Percentiles rank a stretch among this genome's conserved stretches.
phyloP scores from a whole-genome alignment of 2,888 invertebrate species.

The Tortrix viridana region DNA sequence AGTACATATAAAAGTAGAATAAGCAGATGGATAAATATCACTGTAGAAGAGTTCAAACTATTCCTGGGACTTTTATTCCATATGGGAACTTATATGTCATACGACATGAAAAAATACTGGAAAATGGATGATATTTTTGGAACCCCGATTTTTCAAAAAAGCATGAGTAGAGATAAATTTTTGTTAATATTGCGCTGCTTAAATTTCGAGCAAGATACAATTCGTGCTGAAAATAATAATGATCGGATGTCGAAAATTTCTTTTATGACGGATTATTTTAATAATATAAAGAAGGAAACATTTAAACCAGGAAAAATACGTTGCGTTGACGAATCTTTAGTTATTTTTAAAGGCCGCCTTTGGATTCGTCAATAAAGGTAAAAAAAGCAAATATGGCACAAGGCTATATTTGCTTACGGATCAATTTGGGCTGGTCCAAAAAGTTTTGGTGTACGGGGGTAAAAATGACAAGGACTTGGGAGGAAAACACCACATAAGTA shows the following conservation, averaged over 20 bases:
- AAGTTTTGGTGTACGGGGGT: constrained; percentile 7
- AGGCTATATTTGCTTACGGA: constrained; percentile 11
- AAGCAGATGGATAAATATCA: constrained; percentile 5
- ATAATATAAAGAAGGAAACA: not conserved
- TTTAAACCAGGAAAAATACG: constrained; percentile 10
- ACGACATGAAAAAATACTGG: constrained; percentile 10
- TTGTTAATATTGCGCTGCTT: constrained; percentile 6
- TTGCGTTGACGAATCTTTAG: constrained; percentile 11
- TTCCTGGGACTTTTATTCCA: constrained; percentile 13
- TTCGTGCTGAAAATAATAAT: not conserved
- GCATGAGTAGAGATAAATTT: constrained; percentile 6
- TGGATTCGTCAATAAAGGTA: constrained; percentile 7
- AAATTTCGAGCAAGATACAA: constrained; percentile 1
- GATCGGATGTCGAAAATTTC: not conserved
- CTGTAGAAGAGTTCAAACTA: not conserved
- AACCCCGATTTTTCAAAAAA: constrained; percentile 2
- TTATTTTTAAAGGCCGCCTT: not conserved
- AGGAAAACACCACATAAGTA: constrained; percentile 3
- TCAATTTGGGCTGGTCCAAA: constrained; percentile 12
- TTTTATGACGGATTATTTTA: not conserved
- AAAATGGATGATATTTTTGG: constrained; percentile 7
- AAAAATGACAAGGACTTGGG: constrained; percentile 2
- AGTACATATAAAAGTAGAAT: not conserved
- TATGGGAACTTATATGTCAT: constrained; percentile 1
- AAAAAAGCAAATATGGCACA: constrained; percentile 4